These are phyloP conservation scores for Dolichomitus sp. DNA, from an alignment of 2,888 invertebrate genomes.

Conservation along the genomic window DNA sequence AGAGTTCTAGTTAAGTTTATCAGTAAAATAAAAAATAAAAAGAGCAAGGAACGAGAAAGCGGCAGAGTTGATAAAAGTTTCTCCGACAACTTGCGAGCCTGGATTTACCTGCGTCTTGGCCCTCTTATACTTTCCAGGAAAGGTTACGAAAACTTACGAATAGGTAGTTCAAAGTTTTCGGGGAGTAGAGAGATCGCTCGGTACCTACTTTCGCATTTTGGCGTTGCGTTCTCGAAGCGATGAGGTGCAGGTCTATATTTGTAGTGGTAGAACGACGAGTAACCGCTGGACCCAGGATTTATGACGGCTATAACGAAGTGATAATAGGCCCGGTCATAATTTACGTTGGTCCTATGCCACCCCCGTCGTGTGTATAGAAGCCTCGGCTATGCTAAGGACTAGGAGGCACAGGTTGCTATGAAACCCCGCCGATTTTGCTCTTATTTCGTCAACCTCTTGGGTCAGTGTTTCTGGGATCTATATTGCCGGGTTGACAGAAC, in stretches of 20 bases:
- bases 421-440: conserved; percentile 78
- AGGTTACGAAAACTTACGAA: conserved; percentile 55
- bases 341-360: conserved; percentile 71
- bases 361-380: conserved; percentile 72
- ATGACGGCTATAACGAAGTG: conserved; percentile 84
- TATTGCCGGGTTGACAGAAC: conserved; percentile 65
- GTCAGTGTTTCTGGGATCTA: conserved; percentile 40
- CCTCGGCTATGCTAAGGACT: conserved; percentile 52
- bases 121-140: conserved; percentile 32
- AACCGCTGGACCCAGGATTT: conserved; percentile 79
- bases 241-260: conserved; percentile 30
- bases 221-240: conserved; percentile 17
- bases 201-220: conserved; percentile 49
- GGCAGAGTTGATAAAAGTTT: conserved; percentile 36
- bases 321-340: conserved; percentile 82
- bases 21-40: conserved; percentile 37
- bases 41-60: not conserved
- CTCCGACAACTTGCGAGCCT: conserved; percentile 15
- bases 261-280: conserved; percentile 69
- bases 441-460: conserved; percentile 76
- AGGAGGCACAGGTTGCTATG: conserved; percentile 76
- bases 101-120: conserved; percentile 43
- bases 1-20: conserved; percentile 1
- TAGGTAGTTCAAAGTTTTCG: conserved; percentile 54
- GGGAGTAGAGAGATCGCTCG: conserved; percentile 9